phyloP scores from a whole-genome alignment of 2,113 vertebrate genomes.

The Tychaedon coryphoeus region DNA sequence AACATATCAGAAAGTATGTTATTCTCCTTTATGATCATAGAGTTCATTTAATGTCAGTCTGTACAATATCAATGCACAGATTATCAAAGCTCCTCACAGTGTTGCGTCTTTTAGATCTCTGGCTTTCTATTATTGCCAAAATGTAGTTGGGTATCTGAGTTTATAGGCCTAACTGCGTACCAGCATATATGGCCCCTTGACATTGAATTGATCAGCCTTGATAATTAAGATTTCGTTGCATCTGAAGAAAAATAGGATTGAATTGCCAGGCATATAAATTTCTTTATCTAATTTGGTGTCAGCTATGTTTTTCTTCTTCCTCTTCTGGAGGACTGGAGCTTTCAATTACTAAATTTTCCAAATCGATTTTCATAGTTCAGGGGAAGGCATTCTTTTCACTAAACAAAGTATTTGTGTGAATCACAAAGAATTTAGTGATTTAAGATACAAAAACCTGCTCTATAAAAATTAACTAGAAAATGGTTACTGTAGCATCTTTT shows the following conservation, averaged over 20 bases:
- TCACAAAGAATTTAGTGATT: neutral
- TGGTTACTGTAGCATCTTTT: neutral
- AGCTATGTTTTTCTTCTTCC: neutral
- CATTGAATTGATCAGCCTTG: neutral
- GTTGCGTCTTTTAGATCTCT: neutral
- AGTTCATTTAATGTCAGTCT: neutral
- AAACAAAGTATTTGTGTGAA: neutral
- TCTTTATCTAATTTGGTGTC: neutral
- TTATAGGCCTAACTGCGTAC: neutral
- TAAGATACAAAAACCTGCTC: neutral
- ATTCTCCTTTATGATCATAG: neutral
- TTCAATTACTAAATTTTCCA: neutral
- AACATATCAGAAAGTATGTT: conserved; percentile 83
- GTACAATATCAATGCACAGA: neutral
- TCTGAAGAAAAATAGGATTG: neutral
- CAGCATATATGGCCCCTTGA: neutral
- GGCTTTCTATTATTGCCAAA: neutral
- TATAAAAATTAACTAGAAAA: neutral
- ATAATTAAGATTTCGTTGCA: neutral
- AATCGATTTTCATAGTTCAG: neutral
- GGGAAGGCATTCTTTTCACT: neutral
- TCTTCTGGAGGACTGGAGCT: neutral
- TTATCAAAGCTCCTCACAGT: neutral
- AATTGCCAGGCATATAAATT: neutral
- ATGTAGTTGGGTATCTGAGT: neutral